A percentile compares a stretch with the other conserved stretches of the same genome.
Conservation (phyloP, 2,113 vertebrate species). For the Hepsetus odoe region DNA sequence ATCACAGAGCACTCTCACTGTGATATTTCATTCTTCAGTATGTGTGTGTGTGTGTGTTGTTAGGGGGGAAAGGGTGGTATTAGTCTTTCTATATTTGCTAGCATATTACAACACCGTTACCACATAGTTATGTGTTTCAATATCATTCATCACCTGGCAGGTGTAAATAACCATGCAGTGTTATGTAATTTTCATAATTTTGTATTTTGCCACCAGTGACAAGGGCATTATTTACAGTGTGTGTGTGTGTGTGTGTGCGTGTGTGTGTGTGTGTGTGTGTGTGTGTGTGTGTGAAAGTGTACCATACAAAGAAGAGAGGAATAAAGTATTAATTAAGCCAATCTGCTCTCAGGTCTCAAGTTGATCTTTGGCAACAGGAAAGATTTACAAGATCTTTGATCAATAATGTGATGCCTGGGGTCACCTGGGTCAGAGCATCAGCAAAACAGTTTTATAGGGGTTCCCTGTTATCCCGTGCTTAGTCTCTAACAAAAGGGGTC, state of each 20-base stretch:
- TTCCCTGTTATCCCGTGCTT: no score
- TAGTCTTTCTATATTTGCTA: conserved; percentile 1
- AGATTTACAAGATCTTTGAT: no score
- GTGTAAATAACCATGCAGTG: not conserved
- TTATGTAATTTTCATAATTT: conserved; percentile 38
- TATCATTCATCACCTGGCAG: conserved; percentile 28
- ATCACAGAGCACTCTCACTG: conserved; percentile 1
- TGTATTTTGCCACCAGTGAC: conserved; percentile 7
- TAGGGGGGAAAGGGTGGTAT: not conserved
- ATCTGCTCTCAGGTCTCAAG: no score
- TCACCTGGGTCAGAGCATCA: no score
- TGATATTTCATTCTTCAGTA: not conserved
- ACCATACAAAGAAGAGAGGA: conserved; percentile 9
- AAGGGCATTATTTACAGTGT: not conserved
- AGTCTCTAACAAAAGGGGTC: no score
- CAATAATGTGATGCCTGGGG: no score
- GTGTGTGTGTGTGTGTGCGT: conserved; percentile 27
- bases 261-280: conserved; percentile 37
- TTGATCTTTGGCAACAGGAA: no score
- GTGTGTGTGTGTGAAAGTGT: conserved; percentile 27
- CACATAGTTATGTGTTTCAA: conserved; percentile 30
- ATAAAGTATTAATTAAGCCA: not conserved
- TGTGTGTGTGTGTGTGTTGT: not conserved
- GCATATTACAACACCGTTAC: conserved; percentile 18
- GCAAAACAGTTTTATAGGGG: no score